A percentile compares a stretch with the other conserved stretches of the same genome.
These are phyloP conservation scores for Phainopepla nitens DNA, from an alignment of 2,113 vertebrate species.

Conservation along the genomic window DNA sequence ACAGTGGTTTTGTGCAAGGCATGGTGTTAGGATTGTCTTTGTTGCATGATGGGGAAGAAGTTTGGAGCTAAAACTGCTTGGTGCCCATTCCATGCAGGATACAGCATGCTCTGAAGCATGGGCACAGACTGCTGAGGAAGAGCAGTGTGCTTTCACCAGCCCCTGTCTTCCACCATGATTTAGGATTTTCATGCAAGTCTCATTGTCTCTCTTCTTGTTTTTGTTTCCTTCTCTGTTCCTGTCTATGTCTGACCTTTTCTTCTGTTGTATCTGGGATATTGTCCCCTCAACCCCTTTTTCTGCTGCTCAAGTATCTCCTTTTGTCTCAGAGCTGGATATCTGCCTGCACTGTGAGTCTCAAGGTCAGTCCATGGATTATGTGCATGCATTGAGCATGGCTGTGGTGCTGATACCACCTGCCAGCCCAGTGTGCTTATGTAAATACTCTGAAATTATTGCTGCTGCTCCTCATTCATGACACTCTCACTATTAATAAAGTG, in stretches of 20 bases:
- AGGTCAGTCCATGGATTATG: conserved; percentile 81
- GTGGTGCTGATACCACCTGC: not conserved
- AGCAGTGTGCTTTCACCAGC: not conserved
- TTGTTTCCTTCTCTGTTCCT: conserved; percentile 49
- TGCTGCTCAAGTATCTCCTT: conserved; percentile 82
- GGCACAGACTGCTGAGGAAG: not conserved
- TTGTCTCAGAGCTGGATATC: conserved; percentile 88
- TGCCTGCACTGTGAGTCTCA: conserved; percentile 85
- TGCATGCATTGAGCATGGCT: not conserved
- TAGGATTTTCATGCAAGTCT: conserved; percentile 26
- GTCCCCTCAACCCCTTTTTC: conserved; percentile 50
- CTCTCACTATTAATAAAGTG: not conserved
- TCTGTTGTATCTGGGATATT: conserved; percentile 41
- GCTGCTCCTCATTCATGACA: not conserved
- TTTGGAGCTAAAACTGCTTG: not conserved
- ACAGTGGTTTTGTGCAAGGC: not conserved
- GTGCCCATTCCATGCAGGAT: not conserved
- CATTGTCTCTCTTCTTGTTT: conserved; percentile 39
- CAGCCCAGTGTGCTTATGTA: not conserved
- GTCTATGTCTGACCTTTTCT: conserved; percentile 39
- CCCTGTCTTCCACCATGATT: not conserved
- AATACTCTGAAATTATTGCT: not conserved
- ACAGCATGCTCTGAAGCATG: not conserved
- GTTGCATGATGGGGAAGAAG: not conserved
- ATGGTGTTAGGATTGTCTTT: not conserved